Evolutionary conservation across 2,797 vertebrate genomes (phyloP).

Genomic region (Muraenolepis orangiensis): DNA sequence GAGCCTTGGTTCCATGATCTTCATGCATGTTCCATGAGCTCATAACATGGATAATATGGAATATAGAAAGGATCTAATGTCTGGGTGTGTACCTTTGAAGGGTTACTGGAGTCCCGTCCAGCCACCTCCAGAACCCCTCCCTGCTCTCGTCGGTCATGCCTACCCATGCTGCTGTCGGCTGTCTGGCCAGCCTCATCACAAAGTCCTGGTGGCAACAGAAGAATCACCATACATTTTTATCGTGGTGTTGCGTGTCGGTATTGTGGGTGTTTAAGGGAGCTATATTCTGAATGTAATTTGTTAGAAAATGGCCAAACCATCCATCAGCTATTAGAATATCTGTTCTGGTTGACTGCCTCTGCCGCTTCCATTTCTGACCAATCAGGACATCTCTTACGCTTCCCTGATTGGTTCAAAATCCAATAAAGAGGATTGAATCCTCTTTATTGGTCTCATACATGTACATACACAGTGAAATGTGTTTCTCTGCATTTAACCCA

Average conservation of each 20-base stretch:
- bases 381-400: no score
- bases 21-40: background rate
- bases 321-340: no score
- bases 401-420: no score
- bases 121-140: slow-evolving; percentile 48
- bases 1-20: background rate
- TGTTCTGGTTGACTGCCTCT: no score
- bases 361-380: no score
- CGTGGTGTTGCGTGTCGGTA: background rate
- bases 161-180: slow-evolving; percentile 26
- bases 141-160: slow-evolving; percentile 49
- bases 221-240: background rate
- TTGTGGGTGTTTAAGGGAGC: background rate
- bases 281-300: no score
- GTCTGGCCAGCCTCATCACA: slow-evolving; percentile 16
- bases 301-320: no score
- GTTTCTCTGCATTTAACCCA: no score
- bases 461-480: no score
- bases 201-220: slow-evolving; percentile 35
- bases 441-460: no score
- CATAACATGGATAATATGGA: no score
- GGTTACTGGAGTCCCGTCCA: slow-evolving; percentile 45
- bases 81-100: slow-evolving; percentile 30
- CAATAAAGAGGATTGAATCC: no score
- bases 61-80: background rate